Base-by-base conservation (phyloP, 2,888 invertebrate species). In the Drosophila ezoana region DNA sequence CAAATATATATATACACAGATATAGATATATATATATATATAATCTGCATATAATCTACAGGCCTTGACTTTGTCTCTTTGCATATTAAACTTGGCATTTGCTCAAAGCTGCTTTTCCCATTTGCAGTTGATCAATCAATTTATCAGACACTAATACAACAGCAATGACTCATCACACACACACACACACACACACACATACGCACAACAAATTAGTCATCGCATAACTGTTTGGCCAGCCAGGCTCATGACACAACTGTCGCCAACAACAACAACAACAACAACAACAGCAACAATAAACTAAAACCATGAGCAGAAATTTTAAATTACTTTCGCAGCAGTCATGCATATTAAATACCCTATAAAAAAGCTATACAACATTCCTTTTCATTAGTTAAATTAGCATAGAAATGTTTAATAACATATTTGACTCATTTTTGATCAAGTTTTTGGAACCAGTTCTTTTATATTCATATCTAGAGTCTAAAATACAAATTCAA, bases 191-290 rank as follows among this genome's bases (percentile, higher is more conserved):
- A 35, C 71, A 35, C 33, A 32, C 18, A 16, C 41, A 47, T 33
- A 47, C 18, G 33, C 40, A 49, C 33, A 54, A 63, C 59, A 72
- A 63, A 76, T 76, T 76, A 77, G 77, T 76, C 75, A 76, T 76
- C 75, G 11, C 58, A 51, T 35, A 63, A 68, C 23, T 59, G 52
- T 67, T 67, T 67, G 58, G 37, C 23, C 67, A 58, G 40, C 28
- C 51, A 48, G 20, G 37, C 20, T 20, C 14, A 72, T 72, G 63
- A 66, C 63, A 64, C 59, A 76, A 62, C 54, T 63, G 71, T 71
- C 65, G 40, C 53, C 65, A 59, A 41, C 54, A 57, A 53, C 47
- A 45, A 35, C 37, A 48, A 41, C 6, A 45, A 52, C 35, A 13
- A 37, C 11, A 48, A 10, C 8, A 33, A 33, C 11, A 13, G 3